Evolutionary conservation across 1,140 invertebrate species (phyloP), one percentile per base, ranked within the genome.

Genomic region (Bacillus rossius): DNA sequence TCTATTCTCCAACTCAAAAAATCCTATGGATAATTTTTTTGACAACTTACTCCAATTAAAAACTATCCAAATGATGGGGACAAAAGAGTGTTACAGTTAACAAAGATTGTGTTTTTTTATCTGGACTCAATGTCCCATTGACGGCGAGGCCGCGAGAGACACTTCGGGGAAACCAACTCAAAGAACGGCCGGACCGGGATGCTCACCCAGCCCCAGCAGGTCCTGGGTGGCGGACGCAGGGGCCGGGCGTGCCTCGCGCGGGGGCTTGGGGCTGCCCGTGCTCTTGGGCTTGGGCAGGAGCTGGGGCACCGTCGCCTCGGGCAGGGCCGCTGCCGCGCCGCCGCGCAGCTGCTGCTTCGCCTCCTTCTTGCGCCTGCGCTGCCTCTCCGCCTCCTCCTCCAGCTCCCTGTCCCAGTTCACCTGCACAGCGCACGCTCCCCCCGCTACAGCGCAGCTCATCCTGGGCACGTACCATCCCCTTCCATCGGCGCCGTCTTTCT

Each of bases 321-420:
- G 16, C 25, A 51, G 45, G 45, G 25, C 48, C 64, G 62, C 65
- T 71, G 67, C 51, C 22, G 2, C 76, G 79, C 20, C 81, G 68
- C 0, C 81, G 71, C 65, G 79, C 70, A 34, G 37, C 26, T 59
- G 48, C 14, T 43, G 20, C 40, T 53, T 10, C 25, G 79, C 76
- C 65, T 85, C 79, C 79, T 90, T 83, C 77, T 87, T 88, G 74
- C 88, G 87, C 64, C 84, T 81, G 65, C 89, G 90, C 67, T 88
- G 86, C 64, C 80, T 80, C 70, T 91, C 87, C 51, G 89, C 82
- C 77, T 93, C 88, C 75, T 94, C 88, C 62, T 94, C 91, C 52
- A 94, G 85, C 69, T 92, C 91, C 70, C 91, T 89, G 64, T 92
- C 89, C 85, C 85, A 82, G 60, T 81, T 79, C 2, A 80, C 73